These are phyloP conservation scores for Falcunculus frontatus DNA, from an alignment of 2,113 vertebrate species.

Conservation along the genomic window DNA sequence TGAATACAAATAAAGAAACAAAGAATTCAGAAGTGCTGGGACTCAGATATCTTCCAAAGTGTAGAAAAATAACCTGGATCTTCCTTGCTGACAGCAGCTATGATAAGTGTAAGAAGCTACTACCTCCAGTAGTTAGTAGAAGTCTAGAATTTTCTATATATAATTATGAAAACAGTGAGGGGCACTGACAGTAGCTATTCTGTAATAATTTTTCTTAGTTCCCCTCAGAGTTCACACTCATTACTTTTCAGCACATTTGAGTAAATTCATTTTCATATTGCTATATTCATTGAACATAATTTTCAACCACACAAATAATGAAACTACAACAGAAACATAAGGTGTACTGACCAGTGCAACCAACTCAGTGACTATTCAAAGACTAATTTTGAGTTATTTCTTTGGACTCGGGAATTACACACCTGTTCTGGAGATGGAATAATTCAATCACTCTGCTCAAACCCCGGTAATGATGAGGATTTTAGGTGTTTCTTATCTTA, in stretches of 20 bases:
- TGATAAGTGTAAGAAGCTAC: background rate
- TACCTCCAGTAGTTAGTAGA: background rate
- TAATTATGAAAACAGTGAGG: background rate
- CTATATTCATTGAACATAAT: background rate
- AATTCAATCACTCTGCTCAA: background rate
- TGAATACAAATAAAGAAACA: background rate
- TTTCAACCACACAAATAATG: background rate
- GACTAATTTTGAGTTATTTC: background rate
- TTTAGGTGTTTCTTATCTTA: background rate
- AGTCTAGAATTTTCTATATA: background rate
- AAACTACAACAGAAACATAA: background rate
- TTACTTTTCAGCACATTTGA: background rate
- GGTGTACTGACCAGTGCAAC: background rate
- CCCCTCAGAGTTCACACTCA: background rate
- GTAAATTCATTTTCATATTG: background rate
- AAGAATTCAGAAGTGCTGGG: background rate
- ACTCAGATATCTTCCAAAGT: background rate
- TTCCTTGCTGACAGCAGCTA: background rate
- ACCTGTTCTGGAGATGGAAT: background rate
- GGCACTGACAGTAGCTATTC: background rate
- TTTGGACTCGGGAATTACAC: background rate
- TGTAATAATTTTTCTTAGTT: background rate
- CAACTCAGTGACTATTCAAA: background rate
- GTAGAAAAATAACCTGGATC: background rate
- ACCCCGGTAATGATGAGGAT: background rate